Evolutionary conservation across 2,113 vertebrate species (phyloP), one percentile per base, ranked within the genome.

Genomic region (Sylvilagus bachmani): DNA sequence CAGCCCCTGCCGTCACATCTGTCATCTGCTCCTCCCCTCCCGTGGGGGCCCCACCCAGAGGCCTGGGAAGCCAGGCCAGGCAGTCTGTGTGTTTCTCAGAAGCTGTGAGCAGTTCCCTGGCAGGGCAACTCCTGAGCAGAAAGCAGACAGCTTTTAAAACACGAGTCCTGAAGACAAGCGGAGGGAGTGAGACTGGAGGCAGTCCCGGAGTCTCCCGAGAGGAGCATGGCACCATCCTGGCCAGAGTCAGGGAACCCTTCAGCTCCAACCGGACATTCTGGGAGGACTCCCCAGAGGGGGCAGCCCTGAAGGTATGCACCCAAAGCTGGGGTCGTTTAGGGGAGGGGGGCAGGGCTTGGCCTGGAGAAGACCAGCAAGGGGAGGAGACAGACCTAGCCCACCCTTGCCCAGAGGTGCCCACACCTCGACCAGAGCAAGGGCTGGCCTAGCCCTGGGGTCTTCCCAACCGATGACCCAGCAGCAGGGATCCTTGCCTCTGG

Each of bases 281-380:
- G 89, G 78, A 83, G 31, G 82, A 14, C 87, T 53, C 55, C 86
- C 82, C 64, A 55, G 44, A 92, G 51, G 66, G 85, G 74, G 73
- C 29, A 49, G 84, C 64, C 55, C 33, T 0, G 0, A 21, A 49
- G 49, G 31, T 38, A 4, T 22, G 58, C 27, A 58, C 24, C 53
- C 38, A 24, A 51, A 69, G 33, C 4, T 0, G 17, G 12, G 29
- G 25, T 36, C 8, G 0, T 4, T 22, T 27, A 49, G 22, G 2
- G n/a, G n/a, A 16, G 5, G 21, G 25, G 36, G 29, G 61, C 2
- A 12, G 29, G 22, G 16, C 71, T 36, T 16, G 3, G 22, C 79
- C 84, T 51, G 27, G 10, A 24, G 17, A 25, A n/a, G 36, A 24
- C 12, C 69, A 44, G 77, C 1, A 1, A 31, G 3, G 2, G n/a